A percentile compares a stretch with the other conserved stretches of the same genome.
phyloP scores from a whole-genome alignment of 2,888 invertebrate genomes.

The Nephrocerus scutellatus region DNA sequence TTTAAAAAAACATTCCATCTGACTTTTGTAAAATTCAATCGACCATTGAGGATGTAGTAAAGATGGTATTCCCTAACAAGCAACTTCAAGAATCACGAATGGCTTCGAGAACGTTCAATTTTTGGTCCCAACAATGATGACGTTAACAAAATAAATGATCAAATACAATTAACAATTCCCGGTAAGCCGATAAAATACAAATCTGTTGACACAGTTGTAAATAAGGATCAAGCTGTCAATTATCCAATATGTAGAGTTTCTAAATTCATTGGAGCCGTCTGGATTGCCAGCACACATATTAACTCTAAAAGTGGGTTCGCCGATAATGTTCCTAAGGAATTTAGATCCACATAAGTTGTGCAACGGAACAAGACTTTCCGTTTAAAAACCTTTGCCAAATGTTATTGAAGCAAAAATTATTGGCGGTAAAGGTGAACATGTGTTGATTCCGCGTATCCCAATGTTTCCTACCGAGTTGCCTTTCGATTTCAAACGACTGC shows the following conservation, averaged over 20 bases:
- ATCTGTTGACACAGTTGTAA: conserved; percentile 24
- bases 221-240: conserved; percentile 1
- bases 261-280: conserved; percentile 21
- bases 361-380: conserved; percentile 14
- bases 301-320: conserved; percentile 12
- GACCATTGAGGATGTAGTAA: background rate
- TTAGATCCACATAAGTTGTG: conserved; percentile 14
- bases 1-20: too few species aligned
- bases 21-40: background rate
- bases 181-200: conserved; percentile 20
- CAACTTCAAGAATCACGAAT: too few species aligned
- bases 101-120: too few species aligned
- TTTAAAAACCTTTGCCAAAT: conserved; percentile 9
- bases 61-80: background rate
- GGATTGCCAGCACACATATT: conserved; percentile 7
- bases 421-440: conserved; percentile 14
- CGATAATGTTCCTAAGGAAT: conserved; percentile 11
- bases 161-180: conserved; percentile 23
- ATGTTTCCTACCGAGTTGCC: conserved; percentile 33
- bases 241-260: conserved; percentile 29
- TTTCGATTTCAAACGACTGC: conserved; percentile 32
- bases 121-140: too few species aligned
- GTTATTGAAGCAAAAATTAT: conserved; percentile 13
- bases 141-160: conserved; percentile 13
- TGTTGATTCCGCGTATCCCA: conserved; percentile 32